These are phyloP conservation scores for Hafferia zeledoni DNA, from an alignment of 2,797 vertebrate genomes.

Conservation along the genomic window DNA sequence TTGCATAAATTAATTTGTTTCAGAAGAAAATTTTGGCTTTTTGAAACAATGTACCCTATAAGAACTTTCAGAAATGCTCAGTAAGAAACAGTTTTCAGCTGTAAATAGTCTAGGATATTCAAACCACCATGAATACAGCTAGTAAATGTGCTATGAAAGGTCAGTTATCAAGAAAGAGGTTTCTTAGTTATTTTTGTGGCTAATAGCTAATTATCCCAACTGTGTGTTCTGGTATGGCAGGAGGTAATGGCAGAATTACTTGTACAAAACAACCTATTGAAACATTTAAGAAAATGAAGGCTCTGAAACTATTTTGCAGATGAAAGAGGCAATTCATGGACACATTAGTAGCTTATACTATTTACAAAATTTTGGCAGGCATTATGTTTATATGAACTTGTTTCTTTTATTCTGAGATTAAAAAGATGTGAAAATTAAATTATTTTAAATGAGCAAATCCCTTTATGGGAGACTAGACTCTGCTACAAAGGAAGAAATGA, in stretches of 20 bases:
- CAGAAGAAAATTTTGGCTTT: background rate
- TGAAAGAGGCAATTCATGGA: background rate
- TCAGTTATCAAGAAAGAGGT: background rate
- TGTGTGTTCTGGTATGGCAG: background rate
- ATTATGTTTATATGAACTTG: background rate
- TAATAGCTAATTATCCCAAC: background rate
- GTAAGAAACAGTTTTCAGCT: background rate
- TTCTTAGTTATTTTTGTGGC: background rate
- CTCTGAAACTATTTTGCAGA: background rate
- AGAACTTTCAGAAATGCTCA: background rate
- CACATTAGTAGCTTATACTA: background rate
- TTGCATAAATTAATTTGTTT: background rate
- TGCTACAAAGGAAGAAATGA: background rate
- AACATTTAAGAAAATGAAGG: background rate
- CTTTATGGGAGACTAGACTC: background rate
- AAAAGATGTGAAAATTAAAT: background rate
- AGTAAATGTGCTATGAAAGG: background rate
- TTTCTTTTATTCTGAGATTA: background rate
- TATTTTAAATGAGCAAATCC: background rate
- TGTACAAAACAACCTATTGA: background rate
- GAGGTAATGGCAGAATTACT: background rate
- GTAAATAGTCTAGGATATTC: background rate
- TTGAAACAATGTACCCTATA: background rate
- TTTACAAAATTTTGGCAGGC: background rate
- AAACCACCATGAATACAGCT: background rate